Evolutionary conservation across 2,113 vertebrate species (phyloP).

Genomic region (Lota lota): DNA sequence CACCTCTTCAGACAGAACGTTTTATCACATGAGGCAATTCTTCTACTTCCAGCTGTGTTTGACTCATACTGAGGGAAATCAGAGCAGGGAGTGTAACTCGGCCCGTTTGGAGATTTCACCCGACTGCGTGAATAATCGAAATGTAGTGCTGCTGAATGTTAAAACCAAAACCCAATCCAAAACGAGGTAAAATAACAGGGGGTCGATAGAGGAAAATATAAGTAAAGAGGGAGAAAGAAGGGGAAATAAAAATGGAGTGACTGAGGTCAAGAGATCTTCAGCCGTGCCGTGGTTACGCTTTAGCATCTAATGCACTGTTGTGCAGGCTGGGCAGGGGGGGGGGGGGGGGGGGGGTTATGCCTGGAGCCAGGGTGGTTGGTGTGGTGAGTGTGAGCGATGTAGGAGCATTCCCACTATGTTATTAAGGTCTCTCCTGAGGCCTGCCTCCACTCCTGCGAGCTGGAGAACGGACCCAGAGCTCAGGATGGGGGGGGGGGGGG

Average conservation of each 20-base stretch:
- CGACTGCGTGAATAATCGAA: no score
- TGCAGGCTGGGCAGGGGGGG: conserved; percentile 41
- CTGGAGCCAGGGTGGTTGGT: conserved; percentile 61
- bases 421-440: conserved; percentile 54
- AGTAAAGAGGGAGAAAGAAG: neutral
- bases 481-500: neutral
- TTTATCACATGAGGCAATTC: conserved; percentile 29
- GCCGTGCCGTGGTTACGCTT: conserved; percentile 35
- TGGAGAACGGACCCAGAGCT: conserved; percentile 50
- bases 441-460: conserved; percentile 48
- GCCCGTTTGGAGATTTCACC: neutral
- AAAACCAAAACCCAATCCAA: no score
- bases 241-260: conserved; percentile 24
- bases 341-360: conserved; percentile 32
- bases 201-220: neutral
- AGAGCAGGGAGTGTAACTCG: conserved; percentile 28
- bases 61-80: conserved; percentile 52
- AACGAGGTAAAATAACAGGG: neutral
- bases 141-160: no score
- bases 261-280: conserved; percentile 54
- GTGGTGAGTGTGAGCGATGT: conserved; percentile 64
- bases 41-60: conserved; percentile 53
- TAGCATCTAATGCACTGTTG: conserved; percentile 55
- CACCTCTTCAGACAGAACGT: conserved; percentile 32
- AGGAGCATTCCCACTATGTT: conserved; percentile 57